Evolutionary conservation across 2,113 vertebrate species (phyloP).

Genomic region (Acrocephalus arundinaceus): DNA sequence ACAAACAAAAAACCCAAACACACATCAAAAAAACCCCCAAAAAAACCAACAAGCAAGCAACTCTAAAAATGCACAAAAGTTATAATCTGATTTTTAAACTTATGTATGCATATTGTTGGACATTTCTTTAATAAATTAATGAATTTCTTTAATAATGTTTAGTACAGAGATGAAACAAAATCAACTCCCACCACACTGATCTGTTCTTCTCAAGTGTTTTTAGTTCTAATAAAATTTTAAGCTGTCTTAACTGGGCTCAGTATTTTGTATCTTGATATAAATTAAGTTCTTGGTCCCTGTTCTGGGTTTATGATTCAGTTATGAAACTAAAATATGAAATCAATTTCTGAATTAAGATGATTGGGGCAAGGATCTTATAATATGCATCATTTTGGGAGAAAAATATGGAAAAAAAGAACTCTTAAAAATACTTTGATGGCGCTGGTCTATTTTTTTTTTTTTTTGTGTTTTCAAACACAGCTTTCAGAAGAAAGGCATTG

Average conservation of each 20-base stretch:
- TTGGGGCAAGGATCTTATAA: neutral
- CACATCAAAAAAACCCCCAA: too few relatives aligned
- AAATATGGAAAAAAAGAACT: neutral
- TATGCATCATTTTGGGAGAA: neutral
- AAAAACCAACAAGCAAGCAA: neutral
- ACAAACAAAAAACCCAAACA: accelerated
- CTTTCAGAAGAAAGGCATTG: neutral
- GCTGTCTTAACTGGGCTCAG: neutral
- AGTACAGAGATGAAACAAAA: neutral
- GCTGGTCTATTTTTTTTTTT: neutral
- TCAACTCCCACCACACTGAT: neutral
- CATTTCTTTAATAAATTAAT: neutral
- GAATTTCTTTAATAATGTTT: neutral
- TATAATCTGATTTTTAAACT: neutral
- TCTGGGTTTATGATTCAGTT: neutral
- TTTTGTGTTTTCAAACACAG: neutral
- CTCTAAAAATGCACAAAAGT: neutral
- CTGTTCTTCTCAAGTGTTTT: neutral
- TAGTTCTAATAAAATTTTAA: neutral
- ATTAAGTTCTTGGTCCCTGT: neutral
- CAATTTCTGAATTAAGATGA: neutral
- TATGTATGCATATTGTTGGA: neutral
- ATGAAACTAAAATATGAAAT: neutral
- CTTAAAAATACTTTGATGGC: neutral
- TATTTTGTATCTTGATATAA: neutral